Percentiles rank a stretch among this genome's conserved stretches.
Conservation (phyloP, 2,888 invertebrate genomes). For the Bombylius major region DNA sequence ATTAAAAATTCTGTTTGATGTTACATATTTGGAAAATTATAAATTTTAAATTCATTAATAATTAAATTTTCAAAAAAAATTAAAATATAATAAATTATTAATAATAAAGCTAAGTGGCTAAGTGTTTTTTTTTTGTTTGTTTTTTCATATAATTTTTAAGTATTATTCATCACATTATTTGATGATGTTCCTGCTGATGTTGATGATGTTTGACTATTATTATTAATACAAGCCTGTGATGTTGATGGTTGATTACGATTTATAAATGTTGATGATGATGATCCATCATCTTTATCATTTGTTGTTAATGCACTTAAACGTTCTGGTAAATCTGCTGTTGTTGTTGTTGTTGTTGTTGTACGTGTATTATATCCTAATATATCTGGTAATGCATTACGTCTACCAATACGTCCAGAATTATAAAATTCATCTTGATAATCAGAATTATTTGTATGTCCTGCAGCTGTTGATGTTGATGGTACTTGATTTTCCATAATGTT, state of each 20-base stretch:
- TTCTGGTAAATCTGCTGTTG: conserved; percentile 62
- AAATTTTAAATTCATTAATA: too few relatives aligned
- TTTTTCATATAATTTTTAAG: not conserved
- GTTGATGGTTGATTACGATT: conserved; percentile 7
- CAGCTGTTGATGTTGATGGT: not conserved
- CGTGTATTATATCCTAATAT: conserved; percentile 62
- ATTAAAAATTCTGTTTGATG: too few relatives aligned
- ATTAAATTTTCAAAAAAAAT: too few relatives aligned
- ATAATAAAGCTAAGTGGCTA: too few relatives aligned
- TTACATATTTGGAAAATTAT: too few relatives aligned
- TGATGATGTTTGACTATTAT: not conserved
- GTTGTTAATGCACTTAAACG: conserved; percentile 59
- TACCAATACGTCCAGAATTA: conserved; percentile 72
- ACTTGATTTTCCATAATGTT: not conserved
- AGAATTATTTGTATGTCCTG: too few relatives aligned
- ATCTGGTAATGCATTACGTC: conserved; percentile 79
- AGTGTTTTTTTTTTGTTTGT: too few relatives aligned
- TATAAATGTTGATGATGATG: not conserved
- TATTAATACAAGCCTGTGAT: conserved; percentile 4
- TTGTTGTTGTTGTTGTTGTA: conserved; percentile 46
- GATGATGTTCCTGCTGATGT: not conserved
- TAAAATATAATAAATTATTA: too few relatives aligned
- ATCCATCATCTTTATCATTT: conserved; percentile 25
- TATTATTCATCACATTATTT: not conserved
- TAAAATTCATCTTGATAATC: conserved; percentile 59